A percentile compares a stretch with the other conserved stretches of the same genome.
These are phyloP conservation scores for Polietes domitor DNA, from an alignment of 2,888 invertebrate species.

Conservation along the genomic window DNA sequence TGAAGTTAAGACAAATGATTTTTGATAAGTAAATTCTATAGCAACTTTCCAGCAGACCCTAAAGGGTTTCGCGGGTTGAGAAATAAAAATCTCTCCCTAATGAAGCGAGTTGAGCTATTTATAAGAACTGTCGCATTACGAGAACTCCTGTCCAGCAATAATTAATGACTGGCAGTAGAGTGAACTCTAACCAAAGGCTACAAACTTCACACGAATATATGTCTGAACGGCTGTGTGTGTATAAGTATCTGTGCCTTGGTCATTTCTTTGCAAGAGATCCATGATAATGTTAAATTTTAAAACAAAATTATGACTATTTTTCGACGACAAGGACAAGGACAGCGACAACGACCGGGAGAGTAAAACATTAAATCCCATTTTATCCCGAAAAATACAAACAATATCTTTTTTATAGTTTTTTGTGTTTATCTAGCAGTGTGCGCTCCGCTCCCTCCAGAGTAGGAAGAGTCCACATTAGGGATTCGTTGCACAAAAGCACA, in stretches of 20 bases:
- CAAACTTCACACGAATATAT: background rate
- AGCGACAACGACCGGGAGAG: background rate
- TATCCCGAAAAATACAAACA: slow-evolving; percentile 3
- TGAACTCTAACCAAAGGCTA: background rate
- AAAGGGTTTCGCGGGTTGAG: too few relatives aligned
- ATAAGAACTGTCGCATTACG: too few relatives aligned
- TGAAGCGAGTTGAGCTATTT: too few relatives aligned
- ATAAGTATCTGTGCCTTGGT: background rate
- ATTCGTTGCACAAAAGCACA: slow-evolving; percentile 25
- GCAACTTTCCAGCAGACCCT: too few relatives aligned
- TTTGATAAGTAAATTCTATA: too few relatives aligned
- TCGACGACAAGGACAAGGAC: background rate
- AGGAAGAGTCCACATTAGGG: slow-evolving; percentile 17
- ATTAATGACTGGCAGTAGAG: background rate
- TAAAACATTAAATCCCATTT: background rate
- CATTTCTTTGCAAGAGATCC: background rate
- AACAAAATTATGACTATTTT: background rate
- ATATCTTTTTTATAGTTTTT: background rate
- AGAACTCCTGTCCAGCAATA: too few relatives aligned
- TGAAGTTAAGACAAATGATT: too few relatives aligned
- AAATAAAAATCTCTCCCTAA: too few relatives aligned
- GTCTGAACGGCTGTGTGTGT: too few relatives aligned
- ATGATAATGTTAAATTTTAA: background rate
- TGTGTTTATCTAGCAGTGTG: too few relatives aligned
- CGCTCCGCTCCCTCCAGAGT: too few relatives aligned